phyloP scores from a whole-genome alignment of 64 coral and sea anemone genomes.

The Astreopora myriophthalma region DNA sequence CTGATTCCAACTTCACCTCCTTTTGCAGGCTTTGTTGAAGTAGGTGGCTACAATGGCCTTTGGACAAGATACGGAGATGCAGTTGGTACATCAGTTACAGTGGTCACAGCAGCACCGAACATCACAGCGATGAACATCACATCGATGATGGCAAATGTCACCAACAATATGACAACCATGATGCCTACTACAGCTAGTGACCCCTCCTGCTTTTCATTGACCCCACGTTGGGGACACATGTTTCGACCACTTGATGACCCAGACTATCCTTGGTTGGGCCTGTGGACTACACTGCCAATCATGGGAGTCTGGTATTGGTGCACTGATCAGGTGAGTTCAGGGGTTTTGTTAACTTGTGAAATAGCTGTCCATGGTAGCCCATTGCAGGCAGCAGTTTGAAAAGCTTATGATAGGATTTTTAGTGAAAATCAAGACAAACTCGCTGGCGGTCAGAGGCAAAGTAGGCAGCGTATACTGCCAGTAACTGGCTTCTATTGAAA shows the following conservation, averaged over 20 bases:
- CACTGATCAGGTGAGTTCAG: constrained; percentile 99
- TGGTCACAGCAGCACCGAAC: constrained; percentile 35
- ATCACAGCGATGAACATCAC: neutral
- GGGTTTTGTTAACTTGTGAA: too few species aligned
- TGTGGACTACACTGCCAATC: constrained; percentile 70
- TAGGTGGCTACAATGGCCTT: constrained; percentile 78
- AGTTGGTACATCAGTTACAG: constrained; percentile 15
- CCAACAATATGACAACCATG: neutral
- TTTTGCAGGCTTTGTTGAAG: constrained; percentile 80
- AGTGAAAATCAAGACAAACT: too few species aligned
- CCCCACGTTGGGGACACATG: constrained; percentile 75
- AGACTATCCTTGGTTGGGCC: constrained; percentile 79
- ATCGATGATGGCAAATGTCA: neutral
- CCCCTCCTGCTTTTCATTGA: constrained; percentile 54
- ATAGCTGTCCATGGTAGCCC: too few species aligned
- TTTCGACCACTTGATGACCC: constrained; percentile 82
- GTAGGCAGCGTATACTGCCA: too few species aligned
- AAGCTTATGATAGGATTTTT: too few species aligned
- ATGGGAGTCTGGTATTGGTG: constrained; percentile 99
- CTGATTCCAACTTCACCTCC: too few species aligned
- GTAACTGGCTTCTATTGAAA: too few species aligned
- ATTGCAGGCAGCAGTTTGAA: too few species aligned
- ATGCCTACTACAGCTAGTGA: neutral
- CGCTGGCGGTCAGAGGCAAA: too few species aligned
- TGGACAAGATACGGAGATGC: constrained; percentile 75